Evolutionary conservation across 2,797 vertebrate species (phyloP).

Genomic region (Avahi laniger): DNA sequence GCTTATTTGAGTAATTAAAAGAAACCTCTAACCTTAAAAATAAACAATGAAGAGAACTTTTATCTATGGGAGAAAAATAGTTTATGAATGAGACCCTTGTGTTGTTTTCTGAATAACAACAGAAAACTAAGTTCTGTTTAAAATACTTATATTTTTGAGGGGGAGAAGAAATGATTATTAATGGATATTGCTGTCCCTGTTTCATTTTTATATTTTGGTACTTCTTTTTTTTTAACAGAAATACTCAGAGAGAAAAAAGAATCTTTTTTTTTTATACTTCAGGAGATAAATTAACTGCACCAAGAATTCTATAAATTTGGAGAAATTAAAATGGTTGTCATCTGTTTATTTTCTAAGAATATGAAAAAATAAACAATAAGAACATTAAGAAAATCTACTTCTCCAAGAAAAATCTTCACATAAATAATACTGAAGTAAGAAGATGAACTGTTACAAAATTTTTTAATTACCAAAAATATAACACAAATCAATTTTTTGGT

Average conservation of each 20-base stretch:
- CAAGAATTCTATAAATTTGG: constrained; percentile 60
- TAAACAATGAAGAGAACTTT: constrained; percentile 12
- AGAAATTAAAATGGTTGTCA: constrained; percentile 52
- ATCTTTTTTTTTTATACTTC: constrained; percentile 10
- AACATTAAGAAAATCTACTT: constrained; percentile 45
- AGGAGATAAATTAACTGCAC: constrained; percentile 57
- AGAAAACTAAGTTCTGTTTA: constrained; percentile 54
- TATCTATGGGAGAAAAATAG: neutral
- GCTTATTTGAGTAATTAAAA: constrained; percentile 52
- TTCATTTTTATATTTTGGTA: constrained; percentile 68
- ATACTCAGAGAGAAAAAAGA: constrained; percentile 26
- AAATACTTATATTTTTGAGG: constrained; percentile 10
- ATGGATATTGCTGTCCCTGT: neutral
- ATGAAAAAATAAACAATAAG: constrained; percentile 65
- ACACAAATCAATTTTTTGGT: neutral
- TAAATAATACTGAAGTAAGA: constrained; percentile 63
- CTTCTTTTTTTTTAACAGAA: constrained; percentile 60
- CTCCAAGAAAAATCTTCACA: constrained; percentile 62
- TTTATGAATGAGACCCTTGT: constrained; percentile 44
- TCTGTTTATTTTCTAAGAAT: constrained; percentile 49
- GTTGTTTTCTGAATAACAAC: constrained; percentile 16
- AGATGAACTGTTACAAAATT: constrained; percentile 38
- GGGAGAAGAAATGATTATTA: constrained; percentile 54
- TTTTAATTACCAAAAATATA: constrained; percentile 25
- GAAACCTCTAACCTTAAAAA: constrained; percentile 33